These are phyloP conservation scores for Latheticus oryzae DNA, from an alignment of 2,888 invertebrate species.

Conservation along the genomic window DNA sequence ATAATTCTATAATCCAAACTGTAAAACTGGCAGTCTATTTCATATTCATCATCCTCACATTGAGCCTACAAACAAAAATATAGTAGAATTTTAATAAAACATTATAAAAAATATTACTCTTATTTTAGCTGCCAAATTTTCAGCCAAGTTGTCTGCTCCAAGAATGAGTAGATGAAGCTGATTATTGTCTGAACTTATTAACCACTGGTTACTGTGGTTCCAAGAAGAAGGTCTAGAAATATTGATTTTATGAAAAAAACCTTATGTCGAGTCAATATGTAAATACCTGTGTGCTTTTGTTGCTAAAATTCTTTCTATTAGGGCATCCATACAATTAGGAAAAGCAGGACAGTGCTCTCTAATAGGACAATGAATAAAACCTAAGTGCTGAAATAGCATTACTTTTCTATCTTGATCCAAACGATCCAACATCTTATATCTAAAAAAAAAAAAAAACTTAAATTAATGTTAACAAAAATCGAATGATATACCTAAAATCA, in stretches of 20 bases:
- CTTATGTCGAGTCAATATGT: not conserved
- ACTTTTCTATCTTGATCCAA: conserved; percentile 95
- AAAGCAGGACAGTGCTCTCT: conserved; percentile 94
- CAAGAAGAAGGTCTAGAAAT: conserved; percentile 69
- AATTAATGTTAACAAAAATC: conserved; percentile 14
- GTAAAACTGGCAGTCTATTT: conserved; percentile 82
- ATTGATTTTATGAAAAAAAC: not conserved
- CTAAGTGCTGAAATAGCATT: conserved; percentile 94
- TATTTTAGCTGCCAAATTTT: conserved; percentile 88
- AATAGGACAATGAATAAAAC: conserved; percentile 95
- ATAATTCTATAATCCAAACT: conserved; percentile 87
- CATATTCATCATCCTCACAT: conserved; percentile 88
- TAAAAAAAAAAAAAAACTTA: conserved; percentile 58
- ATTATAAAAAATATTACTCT: too few relatives aligned
- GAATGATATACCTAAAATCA: conserved; percentile 79
- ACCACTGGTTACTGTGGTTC: conserved; percentile 75
- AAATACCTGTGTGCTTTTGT: conserved; percentile 73
- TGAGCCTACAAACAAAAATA: conserved; percentile 71
- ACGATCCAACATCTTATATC: conserved; percentile 93
- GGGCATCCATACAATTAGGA: conserved; percentile 83
- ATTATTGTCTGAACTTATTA: conserved; percentile 74
- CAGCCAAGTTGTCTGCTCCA: conserved; percentile 87
- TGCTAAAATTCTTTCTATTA: conserved; percentile 78
- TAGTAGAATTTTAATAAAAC: too few relatives aligned
- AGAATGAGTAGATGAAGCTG: conserved; percentile 89